Evolutionary conservation across 2,888 invertebrate genomes (phyloP), one percentile per base, ranked within the genome.

Genomic region (Hoplodrina blanda): DNA sequence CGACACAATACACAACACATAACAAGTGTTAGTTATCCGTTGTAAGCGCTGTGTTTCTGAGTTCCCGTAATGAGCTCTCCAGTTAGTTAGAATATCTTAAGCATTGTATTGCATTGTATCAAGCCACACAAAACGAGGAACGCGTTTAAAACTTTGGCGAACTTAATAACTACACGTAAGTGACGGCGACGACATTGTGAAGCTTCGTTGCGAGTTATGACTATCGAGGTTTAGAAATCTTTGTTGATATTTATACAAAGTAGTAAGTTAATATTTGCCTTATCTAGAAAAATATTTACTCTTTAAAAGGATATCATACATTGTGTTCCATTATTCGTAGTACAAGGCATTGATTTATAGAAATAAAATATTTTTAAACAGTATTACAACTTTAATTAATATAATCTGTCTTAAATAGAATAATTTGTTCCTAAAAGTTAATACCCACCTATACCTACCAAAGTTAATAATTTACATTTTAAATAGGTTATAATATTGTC

Each of bases 1-100:
- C 89, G 93, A 94, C 89, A 95, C 85, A 94, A 93, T 86, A 92
- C 87, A 93, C 88, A 91, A 88, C 87, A 89, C 87, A 88, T 87
- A 77, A 85, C 84, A 86, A 80, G 84, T 80, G 80, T 81, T 78
- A 83, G 75, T 67, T 73, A 76, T 63, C 67, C 62, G 19, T 73
- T 53, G 44, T 62, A 73, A 50, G 69, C 71, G 57, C 59, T 70
- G 77, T 72, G 59, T 72, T 62, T 76, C 70, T 74, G 53, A 62
- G 63, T 78, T 71, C 62, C 69, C 63, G 60, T 59, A 73, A 68
- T 80, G 52, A 71, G 64, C 62, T 76, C 73, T 76, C 67, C 61
- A 65, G 20, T 62, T 70, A 69, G 17, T 50, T 55, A 59, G 13
- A 60, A 71, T 65, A 61, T 54, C 49, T 62, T 41, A 65, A 68